Base-by-base conservation (phyloP, 2,797 vertebrate genomes). In the Catharus ustulatus region DNA sequence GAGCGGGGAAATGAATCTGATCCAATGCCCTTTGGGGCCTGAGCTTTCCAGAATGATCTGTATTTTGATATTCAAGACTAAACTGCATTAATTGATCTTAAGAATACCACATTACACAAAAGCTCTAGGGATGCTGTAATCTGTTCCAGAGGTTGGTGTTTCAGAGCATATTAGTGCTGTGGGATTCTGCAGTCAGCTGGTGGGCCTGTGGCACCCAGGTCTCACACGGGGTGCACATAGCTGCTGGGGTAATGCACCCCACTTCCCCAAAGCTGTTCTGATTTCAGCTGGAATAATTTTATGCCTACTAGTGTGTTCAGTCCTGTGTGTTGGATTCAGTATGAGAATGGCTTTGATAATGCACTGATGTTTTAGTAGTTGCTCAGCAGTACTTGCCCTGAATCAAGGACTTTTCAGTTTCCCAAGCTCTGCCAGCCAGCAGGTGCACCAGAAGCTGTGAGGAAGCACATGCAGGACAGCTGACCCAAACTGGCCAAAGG, bases 141-240 rank as follows among this genome's bases (percentile, higher is more conserved):
- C 55, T 63, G 3, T 49, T 55, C 6, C 12, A 73, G 46, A 49
- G 36, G 54, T 59, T 15, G 30, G 16, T 45, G 15, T 46, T 84
- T 40, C 17, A n/a, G 54, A n/a, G 51, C 7, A 3, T 3, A 5
- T 11, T 29, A 6, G 48, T 9, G 36, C 29, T 57, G 23, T 12
- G 5, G 26, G 7, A 13, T 2, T 77, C 71, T 85, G 62, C 61
- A 43, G 34, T 7, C 32, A 64, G 45, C 51, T 73, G 55, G 6
- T 40, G 40, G 21, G 38, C 23, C 38, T 67, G 21, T 72, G 68
- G 24, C 32, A 36, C 51, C 54, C 34, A 32, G 61, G 22, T 15
- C 6, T 42, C 3, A 0, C 13, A 1, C 3, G 19, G 27, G 8
- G 4, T 71, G 29, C 20, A 7, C 8, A 4, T 1, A 18, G 46